Evolutionary conservation across 2,888 invertebrate genomes (phyloP).

Genomic region (Dryobota labecula): DNA sequence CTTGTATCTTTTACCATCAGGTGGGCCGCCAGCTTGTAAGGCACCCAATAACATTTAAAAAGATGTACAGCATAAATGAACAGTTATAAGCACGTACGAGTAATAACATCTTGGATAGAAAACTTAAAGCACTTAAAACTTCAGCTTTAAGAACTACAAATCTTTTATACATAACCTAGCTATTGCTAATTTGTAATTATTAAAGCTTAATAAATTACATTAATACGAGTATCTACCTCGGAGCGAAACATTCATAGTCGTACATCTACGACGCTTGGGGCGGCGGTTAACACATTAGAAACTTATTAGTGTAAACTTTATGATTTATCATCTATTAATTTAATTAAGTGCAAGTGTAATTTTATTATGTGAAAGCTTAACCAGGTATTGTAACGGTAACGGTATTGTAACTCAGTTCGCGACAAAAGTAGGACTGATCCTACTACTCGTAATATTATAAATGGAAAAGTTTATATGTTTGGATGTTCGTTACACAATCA

Average conservation of each 20-base stretch:
- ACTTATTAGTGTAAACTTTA: conserved; percentile 46
- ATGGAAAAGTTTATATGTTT: not conserved
- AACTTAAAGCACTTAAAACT: conserved; percentile 14
- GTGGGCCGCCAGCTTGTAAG: too few relatives aligned
- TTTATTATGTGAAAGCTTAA: conserved; percentile 42
- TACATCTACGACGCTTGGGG: conserved; percentile 43
- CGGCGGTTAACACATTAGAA: conserved; percentile 46
- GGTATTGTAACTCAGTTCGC: not conserved
- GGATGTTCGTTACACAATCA: not conserved
- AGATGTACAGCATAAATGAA: too few relatives aligned
- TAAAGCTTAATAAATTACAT: conserved; percentile 57
- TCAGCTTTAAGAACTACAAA: conserved; percentile 18
- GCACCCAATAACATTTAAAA: too few relatives aligned
- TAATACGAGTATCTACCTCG: conserved; percentile 56
- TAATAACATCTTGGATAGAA: not conserved
- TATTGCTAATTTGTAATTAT: conserved; percentile 45
- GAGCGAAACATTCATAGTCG: conserved; percentile 41
- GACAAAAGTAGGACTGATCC: not conserved
- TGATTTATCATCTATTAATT: conserved; percentile 51
- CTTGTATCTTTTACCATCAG: too few relatives aligned
- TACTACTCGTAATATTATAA: too few relatives aligned
- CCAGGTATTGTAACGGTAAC: conserved; percentile 4
- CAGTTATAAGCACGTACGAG: not conserved
- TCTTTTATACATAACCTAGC: not conserved
- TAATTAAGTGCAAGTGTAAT: conserved; percentile 40